phyloP scores from a whole-genome alignment of 2,113 vertebrate species.

The Procavia capensis region DNA sequence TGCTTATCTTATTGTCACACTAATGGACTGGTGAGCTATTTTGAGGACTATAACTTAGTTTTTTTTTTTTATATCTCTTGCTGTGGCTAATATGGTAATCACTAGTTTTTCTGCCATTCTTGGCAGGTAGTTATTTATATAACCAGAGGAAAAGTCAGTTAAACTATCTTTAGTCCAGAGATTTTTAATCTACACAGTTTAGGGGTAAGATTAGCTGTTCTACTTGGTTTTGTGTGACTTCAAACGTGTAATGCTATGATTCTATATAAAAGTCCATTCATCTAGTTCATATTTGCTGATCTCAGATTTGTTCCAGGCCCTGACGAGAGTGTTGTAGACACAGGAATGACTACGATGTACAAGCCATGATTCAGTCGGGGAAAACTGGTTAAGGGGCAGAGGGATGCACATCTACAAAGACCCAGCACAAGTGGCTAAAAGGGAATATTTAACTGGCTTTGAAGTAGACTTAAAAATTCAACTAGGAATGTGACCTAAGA shows the following conservation, averaged over 20 bases:
- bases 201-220: background rate
- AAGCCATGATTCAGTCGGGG: background rate
- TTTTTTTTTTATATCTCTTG: constrained; percentile 35
- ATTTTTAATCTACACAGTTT: constrained; percentile 22
- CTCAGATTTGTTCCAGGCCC: background rate
- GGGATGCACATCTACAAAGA: background rate
- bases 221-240: background rate
- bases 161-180: background rate
- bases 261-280: background rate
- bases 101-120: constrained; percentile 9
- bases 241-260: background rate
- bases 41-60: background rate
- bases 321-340: background rate
- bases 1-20: constrained; percentile 8
- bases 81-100: background rate
- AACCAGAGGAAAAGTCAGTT: background rate
- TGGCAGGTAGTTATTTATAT: constrained; percentile 34
- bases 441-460: constrained; percentile 1
- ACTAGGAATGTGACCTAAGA: background rate
- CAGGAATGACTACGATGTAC: background rate
- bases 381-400: background rate
- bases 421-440: constrained; percentile 6
- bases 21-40: background rate
- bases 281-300: background rate
- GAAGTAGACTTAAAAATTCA: constrained; percentile 5